phyloP scores from a whole-genome alignment of 53 echinoderm and acorn worm species.

The Temnopleurus reevesii region DNA sequence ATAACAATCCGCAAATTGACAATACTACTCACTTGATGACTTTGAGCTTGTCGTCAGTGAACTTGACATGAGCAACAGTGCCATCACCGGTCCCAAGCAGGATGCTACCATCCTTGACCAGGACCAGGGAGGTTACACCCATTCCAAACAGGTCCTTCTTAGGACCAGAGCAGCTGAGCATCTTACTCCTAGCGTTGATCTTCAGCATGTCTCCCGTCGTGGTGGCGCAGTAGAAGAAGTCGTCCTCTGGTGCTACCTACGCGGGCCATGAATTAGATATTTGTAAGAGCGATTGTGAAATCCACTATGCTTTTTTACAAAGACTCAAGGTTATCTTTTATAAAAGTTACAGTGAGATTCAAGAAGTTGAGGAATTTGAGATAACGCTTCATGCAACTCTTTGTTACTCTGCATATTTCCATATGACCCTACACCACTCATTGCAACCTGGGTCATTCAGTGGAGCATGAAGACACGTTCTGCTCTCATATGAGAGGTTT shows the following conservation, averaged over 20 bases:
- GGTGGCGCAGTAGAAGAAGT: constrained; percentile 91
- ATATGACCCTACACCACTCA: too few relatives aligned
- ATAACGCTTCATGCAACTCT: too few relatives aligned
- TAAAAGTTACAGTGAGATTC: too few relatives aligned
- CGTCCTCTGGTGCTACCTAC: constrained; percentile 77
- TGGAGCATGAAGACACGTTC: too few relatives aligned
- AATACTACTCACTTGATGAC: constrained; percentile 66
- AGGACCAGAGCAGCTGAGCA: constrained; percentile 73
- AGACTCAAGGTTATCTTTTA: too few relatives aligned
- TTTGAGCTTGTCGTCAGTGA: constrained; percentile 68
- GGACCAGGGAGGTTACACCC: constrained; percentile 85
- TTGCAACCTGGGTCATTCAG: too few relatives aligned
- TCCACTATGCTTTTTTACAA: too few relatives aligned
- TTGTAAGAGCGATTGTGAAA: too few relatives aligned
- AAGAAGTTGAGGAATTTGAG: too few relatives aligned
- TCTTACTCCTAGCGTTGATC: constrained; percentile 65
- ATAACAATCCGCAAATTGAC: not conserved
- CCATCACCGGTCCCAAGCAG: constrained; percentile 88
- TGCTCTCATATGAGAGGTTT: too few relatives aligned
- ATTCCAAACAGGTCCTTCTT: constrained; percentile 85
- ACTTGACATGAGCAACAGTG: constrained; percentile 76
- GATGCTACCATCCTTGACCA: constrained; percentile 77
- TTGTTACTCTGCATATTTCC: too few relatives aligned
- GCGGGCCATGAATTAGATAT: too few relatives aligned
- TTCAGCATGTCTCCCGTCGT: constrained; percentile 89